A percentile compares a stretch with the other conserved stretches of the same genome.
These are phyloP conservation scores for Lerema accius DNA, from an alignment of 1,140 invertebrate genomes.

Conservation along the genomic window DNA sequence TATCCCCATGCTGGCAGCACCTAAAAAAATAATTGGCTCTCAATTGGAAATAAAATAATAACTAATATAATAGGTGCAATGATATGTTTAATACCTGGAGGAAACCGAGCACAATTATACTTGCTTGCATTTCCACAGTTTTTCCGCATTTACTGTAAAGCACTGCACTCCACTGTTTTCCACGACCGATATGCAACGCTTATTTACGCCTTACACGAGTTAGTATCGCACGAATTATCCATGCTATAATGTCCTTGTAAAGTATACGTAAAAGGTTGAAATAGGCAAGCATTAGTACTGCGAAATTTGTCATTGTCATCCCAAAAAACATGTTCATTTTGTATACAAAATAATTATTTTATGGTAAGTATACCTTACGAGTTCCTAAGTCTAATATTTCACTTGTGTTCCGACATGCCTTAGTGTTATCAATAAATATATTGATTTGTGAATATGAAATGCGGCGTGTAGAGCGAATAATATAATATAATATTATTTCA, in stretches of 20 bases:
- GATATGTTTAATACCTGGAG: constrained; percentile 37
- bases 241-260: constrained; percentile 66
- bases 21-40: constrained; percentile 41
- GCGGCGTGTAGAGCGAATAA: too few relatives aligned
- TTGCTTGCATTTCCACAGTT: constrained; percentile 38
- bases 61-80: background rate
- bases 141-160: constrained; percentile 43
- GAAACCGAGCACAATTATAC: constrained; percentile 24
- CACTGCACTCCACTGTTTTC: constrained; percentile 51
- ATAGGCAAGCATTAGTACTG: constrained; percentile 17
- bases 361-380: too few relatives aligned
- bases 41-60: constrained; percentile 5
- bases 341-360: too few relatives aligned
- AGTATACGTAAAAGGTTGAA: constrained; percentile 40
- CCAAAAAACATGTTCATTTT: background rate
- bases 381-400: too few relatives aligned
- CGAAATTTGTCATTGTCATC: background rate
- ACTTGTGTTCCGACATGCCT: too few relatives aligned
- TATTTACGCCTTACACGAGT: constrained; percentile 54
- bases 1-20: constrained; percentile 36
- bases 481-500: too few relatives aligned
- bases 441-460: too few relatives aligned
- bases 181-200: constrained; percentile 37
- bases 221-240: constrained; percentile 63
- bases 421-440: too few relatives aligned